Conservation (phyloP, 53 echinoderm and acorn worm species). For the Apostichopus leukothele region DNA sequence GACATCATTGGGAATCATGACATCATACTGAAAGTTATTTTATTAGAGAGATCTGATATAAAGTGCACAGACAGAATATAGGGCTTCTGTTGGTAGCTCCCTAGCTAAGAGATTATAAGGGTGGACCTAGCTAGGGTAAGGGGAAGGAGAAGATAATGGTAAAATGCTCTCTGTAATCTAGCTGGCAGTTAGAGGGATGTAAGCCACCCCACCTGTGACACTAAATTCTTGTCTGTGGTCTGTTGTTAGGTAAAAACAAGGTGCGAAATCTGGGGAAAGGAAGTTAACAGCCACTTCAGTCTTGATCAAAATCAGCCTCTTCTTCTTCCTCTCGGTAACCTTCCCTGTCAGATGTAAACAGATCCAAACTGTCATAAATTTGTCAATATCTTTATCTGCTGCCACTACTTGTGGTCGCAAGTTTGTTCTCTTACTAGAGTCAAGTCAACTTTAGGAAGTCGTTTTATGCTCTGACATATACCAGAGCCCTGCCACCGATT, state of each 20-base stretch:
- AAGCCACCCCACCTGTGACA: too few species aligned
- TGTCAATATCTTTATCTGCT: slow-evolving; percentile 39
- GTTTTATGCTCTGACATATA: slow-evolving; percentile 17
- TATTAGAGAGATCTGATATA: too few species aligned
- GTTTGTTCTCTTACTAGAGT: neutral
- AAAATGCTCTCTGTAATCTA: too few species aligned
- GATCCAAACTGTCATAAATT: slow-evolving; percentile 8
- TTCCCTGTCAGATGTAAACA: slow-evolving; percentile 39
- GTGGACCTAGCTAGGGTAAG: too few species aligned
- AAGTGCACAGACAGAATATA: too few species aligned
- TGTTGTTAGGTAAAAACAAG: neutral
- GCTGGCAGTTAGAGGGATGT: too few species aligned
- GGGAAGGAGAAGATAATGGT: too few species aligned
- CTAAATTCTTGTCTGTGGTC: neutral
- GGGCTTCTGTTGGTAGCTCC: too few species aligned
- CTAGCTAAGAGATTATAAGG: too few species aligned
- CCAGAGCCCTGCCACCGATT: neutral
- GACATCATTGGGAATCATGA: too few species aligned
- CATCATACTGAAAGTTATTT: too few species aligned
- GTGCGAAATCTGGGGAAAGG: neutral
- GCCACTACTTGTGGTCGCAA: slow-evolving; percentile 9
- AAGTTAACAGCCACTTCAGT: neutral
- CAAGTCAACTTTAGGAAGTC: slow-evolving; percentile 29
- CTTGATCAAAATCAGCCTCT: neutral
- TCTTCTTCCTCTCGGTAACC: slow-evolving; percentile 17